phyloP scores from a whole-genome alignment of 2,888 invertebrate species.

The Lithophane semibrunnea region DNA sequence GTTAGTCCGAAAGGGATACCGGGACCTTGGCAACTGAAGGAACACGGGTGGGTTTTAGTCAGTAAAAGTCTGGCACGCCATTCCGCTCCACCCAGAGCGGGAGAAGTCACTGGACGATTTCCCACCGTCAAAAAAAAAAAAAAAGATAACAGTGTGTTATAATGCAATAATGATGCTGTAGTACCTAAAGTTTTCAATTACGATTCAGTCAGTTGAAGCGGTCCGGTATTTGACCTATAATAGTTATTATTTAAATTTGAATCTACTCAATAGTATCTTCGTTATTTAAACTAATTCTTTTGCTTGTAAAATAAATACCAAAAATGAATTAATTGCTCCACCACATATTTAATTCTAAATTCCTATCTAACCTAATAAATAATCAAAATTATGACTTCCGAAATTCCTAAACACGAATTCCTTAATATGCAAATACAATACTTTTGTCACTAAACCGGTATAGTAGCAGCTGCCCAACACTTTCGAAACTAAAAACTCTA shows the following conservation, averaged over 20 bases:
- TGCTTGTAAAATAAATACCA: neutral
- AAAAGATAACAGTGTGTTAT: neutral
- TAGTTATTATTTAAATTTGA: neutral
- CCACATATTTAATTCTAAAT: conserved; percentile 30
- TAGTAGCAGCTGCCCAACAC: conserved; percentile 81
- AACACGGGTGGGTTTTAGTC: too few relatives aligned
- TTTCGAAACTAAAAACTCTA: conserved; percentile 80
- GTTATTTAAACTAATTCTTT: neutral
- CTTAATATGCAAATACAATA: conserved; percentile 65
- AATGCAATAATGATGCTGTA: neutral
- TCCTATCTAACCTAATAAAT: conserved; percentile 39
- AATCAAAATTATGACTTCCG: conserved; percentile 49
- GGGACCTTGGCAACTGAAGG: too few relatives aligned
- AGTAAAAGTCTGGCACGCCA: too few relatives aligned
- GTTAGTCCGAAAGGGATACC: too few relatives aligned
- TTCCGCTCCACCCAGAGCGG: too few relatives aligned
- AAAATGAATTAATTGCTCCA: conserved; percentile 2
- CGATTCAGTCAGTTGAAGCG: neutral
- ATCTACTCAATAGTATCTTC: neutral
- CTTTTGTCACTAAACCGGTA: conserved; percentile 78
- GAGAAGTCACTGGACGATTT: too few relatives aligned
- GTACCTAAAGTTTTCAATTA: neutral
- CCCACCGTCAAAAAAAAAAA: too few relatives aligned
- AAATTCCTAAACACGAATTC: conserved; percentile 62
- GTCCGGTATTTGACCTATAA: neutral